phyloP scores from a whole-genome alignment of 1,140 invertebrate genomes.

The Araneus ventricosus region DNA sequence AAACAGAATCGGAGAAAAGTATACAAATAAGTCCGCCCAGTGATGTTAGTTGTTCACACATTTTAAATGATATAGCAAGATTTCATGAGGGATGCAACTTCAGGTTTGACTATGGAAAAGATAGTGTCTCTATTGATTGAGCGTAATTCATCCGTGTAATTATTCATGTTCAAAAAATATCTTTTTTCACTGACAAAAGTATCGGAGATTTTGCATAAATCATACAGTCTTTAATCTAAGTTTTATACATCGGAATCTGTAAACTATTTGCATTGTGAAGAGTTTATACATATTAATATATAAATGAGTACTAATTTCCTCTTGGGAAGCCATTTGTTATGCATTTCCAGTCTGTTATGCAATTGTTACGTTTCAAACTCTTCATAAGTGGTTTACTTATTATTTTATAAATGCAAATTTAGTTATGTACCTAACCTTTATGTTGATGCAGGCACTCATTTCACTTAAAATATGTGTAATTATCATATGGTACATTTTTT shows the following conservation, averaged over 20 bases:
- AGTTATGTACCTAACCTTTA: not conserved
- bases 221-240: not conserved
- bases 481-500: not conserved
- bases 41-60: constrained; percentile 63
- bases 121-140: constrained; percentile 58
- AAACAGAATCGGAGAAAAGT: constrained; percentile 57
- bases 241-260: not conserved
- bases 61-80: constrained; percentile 64
- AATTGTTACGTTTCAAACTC: not conserved
- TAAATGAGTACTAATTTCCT: not conserved
- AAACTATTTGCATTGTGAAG: constrained; percentile 6
- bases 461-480: not conserved
- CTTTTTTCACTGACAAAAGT: not conserved
- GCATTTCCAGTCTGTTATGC: not conserved
- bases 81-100: constrained; percentile 67
- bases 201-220: not conserved
- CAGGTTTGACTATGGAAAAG: constrained; percentile 72
- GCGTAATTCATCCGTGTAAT: not conserved
- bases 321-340: not conserved
- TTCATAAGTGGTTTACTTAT: not conserved
- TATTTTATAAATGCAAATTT: not conserved
- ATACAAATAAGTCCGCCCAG: constrained; percentile 67
- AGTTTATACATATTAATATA: not conserved
- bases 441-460: not conserved
- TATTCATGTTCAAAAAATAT: not conserved